A percentile compares a stretch with the other conserved stretches of the same genome.
Conservation (phyloP, 2,888 invertebrate genomes). For the Dolomedes plantarius region DNA sequence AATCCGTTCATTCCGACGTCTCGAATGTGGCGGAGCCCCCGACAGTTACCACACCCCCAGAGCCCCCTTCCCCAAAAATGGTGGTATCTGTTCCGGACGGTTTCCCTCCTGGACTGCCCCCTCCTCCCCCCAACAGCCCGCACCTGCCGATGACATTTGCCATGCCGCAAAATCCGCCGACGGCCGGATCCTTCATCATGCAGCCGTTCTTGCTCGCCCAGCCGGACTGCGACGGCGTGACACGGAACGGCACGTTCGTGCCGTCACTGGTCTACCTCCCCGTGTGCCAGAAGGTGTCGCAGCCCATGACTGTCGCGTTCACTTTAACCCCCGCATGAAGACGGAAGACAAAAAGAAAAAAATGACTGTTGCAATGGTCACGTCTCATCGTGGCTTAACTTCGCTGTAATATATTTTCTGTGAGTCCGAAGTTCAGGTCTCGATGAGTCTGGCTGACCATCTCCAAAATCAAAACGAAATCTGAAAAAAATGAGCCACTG, state of each 20-base stretch:
- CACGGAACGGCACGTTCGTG: slow-evolving; percentile 82
- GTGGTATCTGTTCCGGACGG: slow-evolving; percentile 37
- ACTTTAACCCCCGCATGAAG: slow-evolving; percentile 92
- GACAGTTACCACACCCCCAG: slow-evolving; percentile 68
- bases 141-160: slow-evolving; percentile 76
- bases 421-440: slow-evolving; percentile 62
- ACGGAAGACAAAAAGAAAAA: slow-evolving; percentile 14
- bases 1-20: slow-evolving; percentile 16
- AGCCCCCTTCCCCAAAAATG: slow-evolving; percentile 73
- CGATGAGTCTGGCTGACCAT: slow-evolving; percentile 49
- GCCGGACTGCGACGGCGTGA: slow-evolving; percentile 71
- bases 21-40: slow-evolving; percentile 7
- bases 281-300: slow-evolving; percentile 89
- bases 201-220: slow-evolving; percentile 93
- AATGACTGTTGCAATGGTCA: slow-evolving; percentile 44
- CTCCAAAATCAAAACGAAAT: slow-evolving; percentile 69
- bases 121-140: slow-evolving; percentile 72
- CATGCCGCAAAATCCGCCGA: slow-evolving; percentile 76
- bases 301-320: slow-evolving; percentile 92
- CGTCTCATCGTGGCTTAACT: slow-evolving; percentile 57
- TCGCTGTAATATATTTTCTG: slow-evolving; percentile 67
- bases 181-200: slow-evolving; percentile 83
- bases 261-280: slow-evolving; percentile 96
- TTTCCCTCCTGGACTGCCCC: slow-evolving; percentile 47
- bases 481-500: slow-evolving; percentile 42